These are phyloP conservation scores for Macrotus californicus DNA, from an alignment of 2,113 vertebrate genomes.

Conservation along the genomic window DNA sequence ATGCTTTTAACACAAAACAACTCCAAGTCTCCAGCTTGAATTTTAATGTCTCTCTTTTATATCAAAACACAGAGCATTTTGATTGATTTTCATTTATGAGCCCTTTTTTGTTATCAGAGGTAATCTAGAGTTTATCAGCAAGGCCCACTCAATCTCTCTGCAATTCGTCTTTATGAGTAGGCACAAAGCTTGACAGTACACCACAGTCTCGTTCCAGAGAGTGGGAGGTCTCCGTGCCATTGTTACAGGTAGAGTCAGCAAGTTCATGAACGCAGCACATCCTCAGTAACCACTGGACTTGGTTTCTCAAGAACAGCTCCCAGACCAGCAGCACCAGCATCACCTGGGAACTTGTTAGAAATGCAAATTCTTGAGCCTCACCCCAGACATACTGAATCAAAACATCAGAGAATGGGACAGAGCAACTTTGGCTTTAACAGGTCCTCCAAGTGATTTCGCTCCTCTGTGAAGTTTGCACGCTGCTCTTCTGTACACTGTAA, in stretches of 20 bases:
- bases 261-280: background rate
- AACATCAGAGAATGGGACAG: background rate
- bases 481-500: background rate
- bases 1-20: slow-evolving; percentile 55
- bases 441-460: background rate
- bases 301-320: background rate
- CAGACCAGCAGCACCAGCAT: background rate
- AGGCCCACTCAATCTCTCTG: background rate
- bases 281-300: no score
- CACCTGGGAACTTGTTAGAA: background rate
- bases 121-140: slow-evolving; percentile 44
- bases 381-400: background rate
- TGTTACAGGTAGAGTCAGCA: background rate
- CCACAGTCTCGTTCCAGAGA: background rate
- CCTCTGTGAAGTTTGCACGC: fast-evolving
- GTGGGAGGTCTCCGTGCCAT: background rate
- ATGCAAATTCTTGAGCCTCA: background rate
- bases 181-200: background rate
- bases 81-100: slow-evolving; percentile 41
- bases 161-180: background rate
- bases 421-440: background rate
- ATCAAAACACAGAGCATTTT: slow-evolving; percentile 37
- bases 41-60: slow-evolving; percentile 54
- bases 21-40: slow-evolving; percentile 38
- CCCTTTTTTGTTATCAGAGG: background rate